These are phyloP conservation scores for Ceramica pisi DNA, from an alignment of 2,888 invertebrate species.

Conservation along the genomic window DNA sequence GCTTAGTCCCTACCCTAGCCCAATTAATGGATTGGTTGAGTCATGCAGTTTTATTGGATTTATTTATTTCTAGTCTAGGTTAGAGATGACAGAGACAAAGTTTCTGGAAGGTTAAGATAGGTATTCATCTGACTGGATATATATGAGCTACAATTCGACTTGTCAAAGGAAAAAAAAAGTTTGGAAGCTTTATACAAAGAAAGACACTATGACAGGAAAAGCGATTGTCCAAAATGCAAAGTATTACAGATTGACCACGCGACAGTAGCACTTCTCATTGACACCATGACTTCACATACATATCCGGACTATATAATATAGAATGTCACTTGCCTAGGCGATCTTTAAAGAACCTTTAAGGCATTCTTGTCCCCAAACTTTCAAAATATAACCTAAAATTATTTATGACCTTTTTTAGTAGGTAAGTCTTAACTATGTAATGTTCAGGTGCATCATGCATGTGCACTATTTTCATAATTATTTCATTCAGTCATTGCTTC, in stretches of 20 bases:
- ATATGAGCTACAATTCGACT: background rate
- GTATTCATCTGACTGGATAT: background rate
- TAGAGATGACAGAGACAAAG: too few species aligned
- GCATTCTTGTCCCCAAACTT: background rate
- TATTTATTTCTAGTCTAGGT: too few species aligned
- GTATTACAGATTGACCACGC: background rate
- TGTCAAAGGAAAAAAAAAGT: too few species aligned
- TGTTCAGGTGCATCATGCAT: background rate
- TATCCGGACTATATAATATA: too few species aligned
- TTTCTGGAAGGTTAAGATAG: background rate
- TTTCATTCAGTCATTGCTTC: background rate
- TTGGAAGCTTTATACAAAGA: background rate
- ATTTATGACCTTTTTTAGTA: too few species aligned
- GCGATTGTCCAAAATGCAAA: background rate
- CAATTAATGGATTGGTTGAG: too few species aligned
- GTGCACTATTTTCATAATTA: background rate
- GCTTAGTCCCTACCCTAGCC: too few species aligned
- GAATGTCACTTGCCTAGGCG: background rate
- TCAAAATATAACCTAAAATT: too few species aligned
- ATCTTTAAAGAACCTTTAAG: too few species aligned
- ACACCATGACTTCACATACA: too few species aligned
- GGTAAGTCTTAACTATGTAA: background rate
- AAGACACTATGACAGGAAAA: background rate
- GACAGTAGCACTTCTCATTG: too few species aligned
- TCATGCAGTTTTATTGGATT: background rate